A percentile compares a stretch with the other conserved stretches of the same genome.
phyloP scores from a whole-genome alignment of 2,113 vertebrate species.

The Pterocles gutturalis region DNA sequence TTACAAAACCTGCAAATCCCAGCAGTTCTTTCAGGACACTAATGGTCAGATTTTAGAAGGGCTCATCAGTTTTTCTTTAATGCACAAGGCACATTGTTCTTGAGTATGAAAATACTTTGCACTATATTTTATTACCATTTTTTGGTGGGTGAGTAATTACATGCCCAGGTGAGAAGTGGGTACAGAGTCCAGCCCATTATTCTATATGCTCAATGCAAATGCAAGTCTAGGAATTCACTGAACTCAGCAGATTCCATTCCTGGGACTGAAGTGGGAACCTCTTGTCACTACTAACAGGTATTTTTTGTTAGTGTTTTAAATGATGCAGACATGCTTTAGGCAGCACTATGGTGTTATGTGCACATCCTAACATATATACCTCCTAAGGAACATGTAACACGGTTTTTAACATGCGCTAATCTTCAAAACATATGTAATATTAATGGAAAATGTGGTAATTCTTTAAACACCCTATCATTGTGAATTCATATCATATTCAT shows the following conservation, averaged over 20 bases:
- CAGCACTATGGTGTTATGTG: neutral
- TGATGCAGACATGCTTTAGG: neutral
- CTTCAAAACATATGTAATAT: constrained; percentile 64
- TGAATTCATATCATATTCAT: constrained; percentile 81
- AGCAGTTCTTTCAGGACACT: neutral
- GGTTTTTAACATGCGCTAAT: constrained; percentile 21
- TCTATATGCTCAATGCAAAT: neutral
- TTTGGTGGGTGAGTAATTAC: neutral
- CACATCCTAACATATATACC: neutral
- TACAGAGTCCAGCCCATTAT: neutral
- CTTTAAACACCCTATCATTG: constrained; percentile 72
- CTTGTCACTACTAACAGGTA: neutral
- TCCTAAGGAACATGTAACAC: neutral
- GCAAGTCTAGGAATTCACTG: neutral
- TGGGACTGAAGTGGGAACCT: neutral
- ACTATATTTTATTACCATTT: neutral
- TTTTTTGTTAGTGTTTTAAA: neutral
- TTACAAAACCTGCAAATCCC: neutral
- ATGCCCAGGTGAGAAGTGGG: neutral
- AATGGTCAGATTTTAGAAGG: neutral
- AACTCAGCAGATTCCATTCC: neutral
- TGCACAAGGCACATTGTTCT: neutral
- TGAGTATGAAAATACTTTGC: neutral
- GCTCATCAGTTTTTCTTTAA: neutral
- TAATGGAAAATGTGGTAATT: constrained; percentile 70